Evolutionary conservation across 2,888 invertebrate genomes (phyloP).

Genomic region (Eupithecia subumbrata): DNA sequence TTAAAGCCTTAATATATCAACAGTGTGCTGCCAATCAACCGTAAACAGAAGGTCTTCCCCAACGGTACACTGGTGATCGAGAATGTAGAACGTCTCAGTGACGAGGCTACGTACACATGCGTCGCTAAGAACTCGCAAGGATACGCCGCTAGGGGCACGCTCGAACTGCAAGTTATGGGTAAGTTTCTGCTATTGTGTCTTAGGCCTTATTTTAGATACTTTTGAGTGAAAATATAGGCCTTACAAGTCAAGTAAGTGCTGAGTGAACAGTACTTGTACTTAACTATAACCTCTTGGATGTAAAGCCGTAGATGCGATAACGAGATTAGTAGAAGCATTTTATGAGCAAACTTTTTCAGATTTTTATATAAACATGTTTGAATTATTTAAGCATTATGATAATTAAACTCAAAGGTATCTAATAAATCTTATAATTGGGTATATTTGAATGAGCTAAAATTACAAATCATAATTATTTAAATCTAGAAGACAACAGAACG

Average conservation of each 20-base stretch:
- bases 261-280: not conserved
- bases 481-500: not conserved
- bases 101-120: slow-evolving; percentile 97
- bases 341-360: not conserved
- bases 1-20: slow-evolving; percentile 37
- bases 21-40: slow-evolving; percentile 94
- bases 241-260: not conserved
- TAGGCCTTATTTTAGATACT: not conserved
- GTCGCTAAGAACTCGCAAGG: slow-evolving; percentile 96
- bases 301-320: not conserved
- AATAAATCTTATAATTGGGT: not conserved
- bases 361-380: too few species aligned
- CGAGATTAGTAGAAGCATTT: not conserved
- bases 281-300: too few species aligned
- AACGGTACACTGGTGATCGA: slow-evolving; percentile 97
- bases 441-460: slow-evolving; percentile 6
- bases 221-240: not conserved
- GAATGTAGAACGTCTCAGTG: slow-evolving; percentile 95
- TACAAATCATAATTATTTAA: not conserved
- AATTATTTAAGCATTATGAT: not conserved
- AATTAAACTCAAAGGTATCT: slow-evolving; percentile 5
- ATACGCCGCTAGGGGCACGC: slow-evolving; percentile 92
- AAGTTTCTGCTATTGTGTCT: slow-evolving; percentile 75
- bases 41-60: slow-evolving; percentile 96
- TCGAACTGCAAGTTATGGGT: slow-evolving; percentile 99